Conservation (phyloP, 2,888 invertebrate genomes). For the Apodemia duryi region DNA sequence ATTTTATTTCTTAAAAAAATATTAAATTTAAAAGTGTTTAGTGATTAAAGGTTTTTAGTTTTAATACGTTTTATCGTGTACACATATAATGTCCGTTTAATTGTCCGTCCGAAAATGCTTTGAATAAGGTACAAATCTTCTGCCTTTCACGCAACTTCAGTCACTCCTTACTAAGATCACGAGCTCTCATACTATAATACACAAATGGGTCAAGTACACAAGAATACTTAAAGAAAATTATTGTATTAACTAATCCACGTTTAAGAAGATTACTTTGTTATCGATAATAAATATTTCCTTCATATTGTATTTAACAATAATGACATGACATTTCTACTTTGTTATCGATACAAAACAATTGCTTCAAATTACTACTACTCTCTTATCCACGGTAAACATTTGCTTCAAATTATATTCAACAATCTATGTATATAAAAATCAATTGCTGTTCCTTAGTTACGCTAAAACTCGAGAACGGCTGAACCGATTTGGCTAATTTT, state of each 20-base stretch:
- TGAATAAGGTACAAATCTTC: background rate
- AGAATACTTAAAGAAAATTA: conserved; percentile 26
- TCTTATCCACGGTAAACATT: background rate
- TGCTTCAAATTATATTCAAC: background rate
- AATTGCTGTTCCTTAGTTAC: too few species aligned
- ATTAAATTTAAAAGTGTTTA: too few species aligned
- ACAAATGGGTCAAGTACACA: conserved; percentile 25
- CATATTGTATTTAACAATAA: background rate
- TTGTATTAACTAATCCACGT: conserved; percentile 21
- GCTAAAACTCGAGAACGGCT: too few species aligned
- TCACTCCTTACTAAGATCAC: background rate
- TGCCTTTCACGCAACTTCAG: background rate
- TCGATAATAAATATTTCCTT: conserved; percentile 7
- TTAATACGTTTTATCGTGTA: too few species aligned
- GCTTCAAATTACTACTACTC: background rate
- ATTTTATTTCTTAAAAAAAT: too few species aligned
- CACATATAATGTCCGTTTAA: too few species aligned
- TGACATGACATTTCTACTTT: background rate
- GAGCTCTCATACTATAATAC: conserved; percentile 18
- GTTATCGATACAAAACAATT: background rate
- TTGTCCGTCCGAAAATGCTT: too few species aligned
- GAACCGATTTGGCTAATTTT: too few species aligned
- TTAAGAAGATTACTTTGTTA: conserved; percentile 15
- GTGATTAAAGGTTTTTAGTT: too few species aligned
- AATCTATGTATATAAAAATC: too few species aligned